Conservation (phyloP, 2,113 vertebrate species). For the Chascanopsetta lugubris region DNA sequence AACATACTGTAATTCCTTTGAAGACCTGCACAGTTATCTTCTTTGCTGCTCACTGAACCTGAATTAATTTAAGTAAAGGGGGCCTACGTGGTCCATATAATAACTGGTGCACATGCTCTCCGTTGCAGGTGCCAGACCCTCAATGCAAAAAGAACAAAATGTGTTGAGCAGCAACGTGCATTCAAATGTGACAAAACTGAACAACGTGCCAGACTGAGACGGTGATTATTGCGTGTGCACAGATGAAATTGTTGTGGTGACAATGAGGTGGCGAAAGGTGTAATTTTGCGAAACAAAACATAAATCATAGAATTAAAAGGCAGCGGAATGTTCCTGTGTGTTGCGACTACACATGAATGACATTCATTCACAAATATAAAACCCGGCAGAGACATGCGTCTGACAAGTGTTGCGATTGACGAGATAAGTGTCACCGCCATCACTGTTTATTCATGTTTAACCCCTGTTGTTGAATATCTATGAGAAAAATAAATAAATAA, state of each 20-base stretch:
- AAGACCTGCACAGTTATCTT: too few relatives aligned
- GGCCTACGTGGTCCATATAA: too few relatives aligned
- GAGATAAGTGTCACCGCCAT: constrained; percentile 50
- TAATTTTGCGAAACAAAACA: constrained; percentile 33
- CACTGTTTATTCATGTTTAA: constrained; percentile 48
- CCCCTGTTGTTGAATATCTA: constrained; percentile 29
- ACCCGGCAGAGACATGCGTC: constrained; percentile 30
- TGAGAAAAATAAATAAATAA: too few relatives aligned
- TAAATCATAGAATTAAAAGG: constrained; percentile 18
- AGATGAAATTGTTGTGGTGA: constrained; percentile 5
- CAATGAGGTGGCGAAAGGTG: constrained; percentile 31
- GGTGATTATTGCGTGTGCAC: not conserved
- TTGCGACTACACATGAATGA: constrained; percentile 19
- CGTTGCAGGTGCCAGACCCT: constrained; percentile 25
- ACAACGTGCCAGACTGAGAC: not conserved
- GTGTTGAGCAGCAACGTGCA: not conserved
- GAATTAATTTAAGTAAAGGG: too few relatives aligned
- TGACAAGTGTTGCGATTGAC: constrained; percentile 25
- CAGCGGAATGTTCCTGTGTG: not conserved
- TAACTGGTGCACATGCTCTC: constrained; percentile 39
- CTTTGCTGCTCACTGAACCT: too few relatives aligned
- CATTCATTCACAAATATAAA: constrained; percentile 22
- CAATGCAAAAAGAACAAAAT: not conserved
- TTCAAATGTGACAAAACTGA: not conserved
- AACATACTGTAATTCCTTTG: too few relatives aligned